These are phyloP conservation scores for zebrafish (Danio rerio) DNA, from an alignment of 2,113 vertebrate species.

Conservation along the genomic window DNA sequence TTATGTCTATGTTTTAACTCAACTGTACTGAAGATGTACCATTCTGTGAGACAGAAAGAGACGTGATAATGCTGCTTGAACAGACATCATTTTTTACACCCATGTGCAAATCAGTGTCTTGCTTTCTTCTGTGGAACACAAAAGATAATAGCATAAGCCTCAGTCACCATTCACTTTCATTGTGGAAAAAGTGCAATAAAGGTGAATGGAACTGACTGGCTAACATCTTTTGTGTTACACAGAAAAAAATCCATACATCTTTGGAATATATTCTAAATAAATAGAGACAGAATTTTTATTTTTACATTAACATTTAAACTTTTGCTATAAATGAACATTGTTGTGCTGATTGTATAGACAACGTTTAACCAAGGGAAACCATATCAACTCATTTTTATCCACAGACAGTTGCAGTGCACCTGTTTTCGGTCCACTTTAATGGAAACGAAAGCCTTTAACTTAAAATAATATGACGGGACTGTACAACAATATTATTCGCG, in stretches of 20 bases:
- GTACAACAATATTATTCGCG: background rate
- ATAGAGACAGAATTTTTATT: background rate
- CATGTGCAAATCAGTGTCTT: background rate
- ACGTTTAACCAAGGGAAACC: background rate
- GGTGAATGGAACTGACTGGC: background rate
- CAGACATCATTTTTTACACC: background rate
- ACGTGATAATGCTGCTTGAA: background rate
- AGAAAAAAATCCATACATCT: background rate
- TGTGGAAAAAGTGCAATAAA: background rate
- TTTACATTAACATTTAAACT: background rate
- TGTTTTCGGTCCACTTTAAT: slow-evolving; percentile 13
- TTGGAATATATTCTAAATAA: background rate
- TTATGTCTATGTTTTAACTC: background rate
- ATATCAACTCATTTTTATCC: background rate
- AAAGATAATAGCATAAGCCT: background rate
- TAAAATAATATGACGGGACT: background rate
- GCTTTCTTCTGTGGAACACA: slow-evolving; percentile 1
- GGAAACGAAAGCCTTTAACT: background rate
- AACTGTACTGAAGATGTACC: background rate
- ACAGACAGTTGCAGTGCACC: slow-evolving; percentile 23
- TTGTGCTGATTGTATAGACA: background rate
- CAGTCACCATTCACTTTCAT: background rate
- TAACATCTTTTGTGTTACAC: slow-evolving; percentile 13
- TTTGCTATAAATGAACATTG: background rate
- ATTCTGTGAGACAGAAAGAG: background rate